Percentiles rank a stretch among this genome's conserved stretches.
Evolutionary conservation across 2,113 vertebrate species (phyloP).

Genomic region (Ctenomys sociabilis): DNA sequence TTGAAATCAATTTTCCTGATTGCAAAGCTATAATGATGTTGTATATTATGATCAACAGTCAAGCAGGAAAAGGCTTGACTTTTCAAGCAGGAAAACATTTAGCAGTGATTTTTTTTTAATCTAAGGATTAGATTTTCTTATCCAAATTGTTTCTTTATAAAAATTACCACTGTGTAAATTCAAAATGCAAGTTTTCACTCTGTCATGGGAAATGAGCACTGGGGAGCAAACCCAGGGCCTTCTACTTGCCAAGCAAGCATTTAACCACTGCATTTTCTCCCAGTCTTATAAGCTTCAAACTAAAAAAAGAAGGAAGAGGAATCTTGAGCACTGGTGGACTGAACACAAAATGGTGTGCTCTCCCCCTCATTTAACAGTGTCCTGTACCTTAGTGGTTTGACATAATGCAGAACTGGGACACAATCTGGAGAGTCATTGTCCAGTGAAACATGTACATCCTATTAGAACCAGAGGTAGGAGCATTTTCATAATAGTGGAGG

Average conservation of each 20-base stretch:
- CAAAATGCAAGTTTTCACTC: not conserved
- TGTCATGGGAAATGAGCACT: not conserved
- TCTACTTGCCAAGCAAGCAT: too few species aligned
- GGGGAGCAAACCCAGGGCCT: too few species aligned
- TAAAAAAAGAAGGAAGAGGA: not conserved
- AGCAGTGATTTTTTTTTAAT: not conserved
- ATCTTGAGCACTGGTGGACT: not conserved
- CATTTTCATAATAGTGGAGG: not conserved
- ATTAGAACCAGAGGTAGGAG: not conserved
- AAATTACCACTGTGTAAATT: not conserved
- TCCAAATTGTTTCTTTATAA: not conserved
- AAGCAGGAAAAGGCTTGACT: not conserved
- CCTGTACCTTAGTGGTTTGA: not conserved
- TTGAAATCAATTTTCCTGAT: not conserved
- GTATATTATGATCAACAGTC: not conserved
- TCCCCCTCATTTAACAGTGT: not conserved
- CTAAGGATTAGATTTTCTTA: not conserved
- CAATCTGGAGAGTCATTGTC: not conserved
- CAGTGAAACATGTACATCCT: not conserved
- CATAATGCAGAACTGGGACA: not conserved
- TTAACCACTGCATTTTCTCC: too few species aligned
- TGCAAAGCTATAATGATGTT: not conserved
- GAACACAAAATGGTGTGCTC: not conserved
- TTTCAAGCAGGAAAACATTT: accelerated
- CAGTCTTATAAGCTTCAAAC: not conserved